Evolutionary conservation across 1,140 invertebrate genomes (phyloP).

Genomic region (Heliconius congener): DNA sequence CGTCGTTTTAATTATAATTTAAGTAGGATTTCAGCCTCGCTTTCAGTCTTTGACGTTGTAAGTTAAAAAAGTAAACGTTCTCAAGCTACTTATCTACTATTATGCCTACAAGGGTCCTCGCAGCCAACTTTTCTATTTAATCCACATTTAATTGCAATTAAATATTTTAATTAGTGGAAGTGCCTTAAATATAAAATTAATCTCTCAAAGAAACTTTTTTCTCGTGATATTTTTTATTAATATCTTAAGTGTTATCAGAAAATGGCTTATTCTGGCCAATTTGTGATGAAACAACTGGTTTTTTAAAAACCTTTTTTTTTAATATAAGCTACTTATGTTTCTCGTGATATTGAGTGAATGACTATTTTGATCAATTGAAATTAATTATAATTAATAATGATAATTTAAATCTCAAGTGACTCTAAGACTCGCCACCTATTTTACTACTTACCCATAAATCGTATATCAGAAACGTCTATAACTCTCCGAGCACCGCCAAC

Average conservation of each 20-base stretch:
- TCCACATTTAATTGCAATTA: conserved; percentile 43
- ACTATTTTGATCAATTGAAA: too few species aligned
- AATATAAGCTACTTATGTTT: too few species aligned
- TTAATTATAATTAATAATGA: too few species aligned
- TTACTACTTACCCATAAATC: conserved; percentile 21
- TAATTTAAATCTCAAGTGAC: too few species aligned
- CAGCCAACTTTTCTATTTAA: conserved; percentile 41
- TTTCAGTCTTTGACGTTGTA: conserved; percentile 48
- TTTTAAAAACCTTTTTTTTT: not conserved
- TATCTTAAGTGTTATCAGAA: conserved; percentile 7
- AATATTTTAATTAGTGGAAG: conserved; percentile 13
- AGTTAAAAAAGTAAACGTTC: conserved; percentile 46
- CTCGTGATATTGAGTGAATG: too few species aligned
- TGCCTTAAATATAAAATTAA: conserved; percentile 13
- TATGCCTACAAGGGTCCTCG: conserved; percentile 38
- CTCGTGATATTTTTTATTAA: conserved; percentile 11
- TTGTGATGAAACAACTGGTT: not conserved
- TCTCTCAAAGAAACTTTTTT: conserved; percentile 14
- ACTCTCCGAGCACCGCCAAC: conserved; percentile 23
- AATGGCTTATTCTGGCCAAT: not conserved
- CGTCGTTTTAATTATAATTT: conserved; percentile 67
- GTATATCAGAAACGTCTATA: conserved; percentile 34
- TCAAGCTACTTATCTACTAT: conserved; percentile 41
- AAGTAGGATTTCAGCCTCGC: conserved; percentile 55
- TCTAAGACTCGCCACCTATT: not conserved